Evolutionary conservation across 1,140 invertebrate genomes (phyloP), one percentile per base, ranked within the genome.

Genomic region (Ceratosolen fusciceps): DNA sequence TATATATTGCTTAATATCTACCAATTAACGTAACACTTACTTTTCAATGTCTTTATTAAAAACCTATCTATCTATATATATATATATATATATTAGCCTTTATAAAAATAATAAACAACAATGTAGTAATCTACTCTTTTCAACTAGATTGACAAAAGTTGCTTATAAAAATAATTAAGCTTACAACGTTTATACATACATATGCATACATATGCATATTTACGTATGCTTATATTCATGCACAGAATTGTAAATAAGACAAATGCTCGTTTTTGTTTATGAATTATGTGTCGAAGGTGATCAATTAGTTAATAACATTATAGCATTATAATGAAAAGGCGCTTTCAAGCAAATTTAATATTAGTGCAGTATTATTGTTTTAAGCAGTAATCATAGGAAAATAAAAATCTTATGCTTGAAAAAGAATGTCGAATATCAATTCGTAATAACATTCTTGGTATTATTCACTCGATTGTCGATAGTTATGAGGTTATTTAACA

Each of bases 241-340:
- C 49, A 52, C 49, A 21, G 9, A 52, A 26, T 52, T 43, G 14
- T 47, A 47, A 68, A 47, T 43, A 37, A 47, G 21, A 12, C 62
- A 65, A 7, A 65, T 37, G 62, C 62, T 65, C 34, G 31, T 39
- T 34, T n/a, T 67, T 67, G 31, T 67, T 31, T 67, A 67, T 43
- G 24, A 67, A 43, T 19, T 39, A 67, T 67, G 37, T 67, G 7
- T 39, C 24, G 21, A 24, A 43, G 29, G 29, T 65, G 52, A 8
- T 24, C 5, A 16, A 52, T 47, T 29, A 29, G 0, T 26, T 34
- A 19, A 37, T 65, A 8, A 16, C 4, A 37, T 37, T 14, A 10
- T 37, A 65, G 21, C 2, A 37, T 2, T 16, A 19, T 14, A 39
- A 67, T 26, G 39, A 16, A 10, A 0, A 70, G 67, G 19, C 9